Evolutionary conservation across 2,888 invertebrate species (phyloP).

Genomic region (Nephrotoma flavescens): DNA sequence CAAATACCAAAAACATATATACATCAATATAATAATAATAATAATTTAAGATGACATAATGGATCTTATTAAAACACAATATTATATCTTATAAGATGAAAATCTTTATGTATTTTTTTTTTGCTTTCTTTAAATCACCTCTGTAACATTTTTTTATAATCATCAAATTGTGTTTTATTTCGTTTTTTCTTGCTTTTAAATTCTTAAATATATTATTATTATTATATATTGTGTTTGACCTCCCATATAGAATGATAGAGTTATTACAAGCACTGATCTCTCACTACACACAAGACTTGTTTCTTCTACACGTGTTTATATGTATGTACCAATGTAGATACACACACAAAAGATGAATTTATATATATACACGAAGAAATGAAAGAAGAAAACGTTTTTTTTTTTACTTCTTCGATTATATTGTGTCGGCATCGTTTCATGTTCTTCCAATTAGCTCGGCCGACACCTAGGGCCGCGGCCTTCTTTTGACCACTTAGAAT

Average conservation of each 20-base stretch:
- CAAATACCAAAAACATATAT: not conserved
- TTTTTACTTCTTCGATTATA: slow-evolving; percentile 13
- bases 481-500: slow-evolving; percentile 16
- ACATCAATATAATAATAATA: not conserved
- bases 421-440: slow-evolving; percentile 32
- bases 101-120: not conserved
- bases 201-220: not conserved
- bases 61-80: not conserved
- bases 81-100: not conserved
- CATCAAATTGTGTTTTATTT: not conserved
- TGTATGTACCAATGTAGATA: not conserved
- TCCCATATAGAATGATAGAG: slow-evolving; percentile 32
- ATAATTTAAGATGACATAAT: not conserved
- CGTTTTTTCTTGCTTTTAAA: not conserved
- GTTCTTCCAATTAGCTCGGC: slow-evolving; percentile 33
- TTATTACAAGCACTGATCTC: slow-evolving; percentile 25
- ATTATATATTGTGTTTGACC: slow-evolving; percentile 17
- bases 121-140: not conserved
- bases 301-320: not conserved
- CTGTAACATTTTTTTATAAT: slow-evolving; percentile 2
- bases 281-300: slow-evolving; percentile 3
- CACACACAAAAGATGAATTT: not conserved
- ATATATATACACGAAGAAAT: not conserved
- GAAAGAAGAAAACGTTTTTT: not conserved
- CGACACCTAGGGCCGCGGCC: slow-evolving; percentile 29